Base-by-base conservation (phyloP, 2,113 vertebrate genomes). In the Camelus dromedarius region DNA sequence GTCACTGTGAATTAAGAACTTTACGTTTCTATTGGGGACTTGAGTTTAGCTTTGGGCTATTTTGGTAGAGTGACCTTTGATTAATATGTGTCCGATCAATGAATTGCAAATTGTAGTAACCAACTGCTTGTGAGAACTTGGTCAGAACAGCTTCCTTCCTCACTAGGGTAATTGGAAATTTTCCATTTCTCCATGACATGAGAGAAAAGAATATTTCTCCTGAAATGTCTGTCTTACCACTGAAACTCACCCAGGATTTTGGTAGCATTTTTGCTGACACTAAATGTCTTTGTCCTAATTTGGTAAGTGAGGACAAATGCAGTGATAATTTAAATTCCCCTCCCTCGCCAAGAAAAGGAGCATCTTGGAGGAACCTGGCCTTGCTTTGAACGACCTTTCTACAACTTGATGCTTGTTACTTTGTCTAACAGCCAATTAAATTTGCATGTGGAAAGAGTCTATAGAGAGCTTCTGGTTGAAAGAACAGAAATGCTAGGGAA, bases 401-500 rank as follows among this genome's bases (percentile, higher is more conserved):
- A 73, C 26, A 56, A 67, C n/a, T 90, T 87, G 6, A 22, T 64
- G 84, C 80, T 73, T 95, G 62, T 95, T 95, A 95, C 79, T 89
- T 82, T 48, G 62, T 94, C 85, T 96, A 93, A 90, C 58, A 95
- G 76, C 80, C 89, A 95, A 96, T 97, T 97, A 97, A 85, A 93
- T 91, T 80, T 91, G 46, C 85, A 84, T 75, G 82, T 10, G 30
- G 20, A 80, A 83, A 79, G 69, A 95, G 54, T 93, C 89, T 73
- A 15, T 18, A 58, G 83, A 85, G 42, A 86, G 80, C 35, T 62
- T 82, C 35, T 30, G 58, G 76, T 26, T 70, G 35, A 81, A 94
- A 70, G 62, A 52, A 88, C 50, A 77, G 87, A 96, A 96, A 91
- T 69, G 22, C 70, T 69, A n/a, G 32, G 72, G 50, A 88, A 95